These are phyloP conservation scores for Nymphalis io DNA, from an alignment of 1,140 invertebrate genomes.

Conservation along the genomic window DNA sequence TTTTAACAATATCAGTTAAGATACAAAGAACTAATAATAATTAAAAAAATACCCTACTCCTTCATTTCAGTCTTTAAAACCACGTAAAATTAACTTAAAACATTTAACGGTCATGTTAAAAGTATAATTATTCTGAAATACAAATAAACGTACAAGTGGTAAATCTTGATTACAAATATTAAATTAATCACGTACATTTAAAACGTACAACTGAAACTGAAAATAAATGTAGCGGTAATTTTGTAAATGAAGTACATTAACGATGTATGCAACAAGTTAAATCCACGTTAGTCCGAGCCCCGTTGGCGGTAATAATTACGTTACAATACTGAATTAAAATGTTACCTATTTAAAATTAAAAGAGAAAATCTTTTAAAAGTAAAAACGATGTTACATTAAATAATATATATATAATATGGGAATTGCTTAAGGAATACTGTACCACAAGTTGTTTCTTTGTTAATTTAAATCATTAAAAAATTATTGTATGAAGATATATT, in stretches of 20 bases:
- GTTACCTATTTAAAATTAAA: constrained; percentile 4
- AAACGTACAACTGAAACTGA: constrained; percentile 22
- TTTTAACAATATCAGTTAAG: too few species aligned
- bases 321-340: constrained; percentile 32
- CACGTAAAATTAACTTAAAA: not conserved
- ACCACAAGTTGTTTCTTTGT: too few species aligned
- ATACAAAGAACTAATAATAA: too few species aligned
- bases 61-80: too few species aligned
- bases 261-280: constrained; percentile 44
- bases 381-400: not conserved
- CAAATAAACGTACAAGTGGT: not conserved
- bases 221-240: constrained; percentile 30
- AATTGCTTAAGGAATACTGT: too few species aligned
- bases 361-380: not conserved
- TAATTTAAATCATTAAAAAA: not conserved
- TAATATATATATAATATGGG: too few species aligned
- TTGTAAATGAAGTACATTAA: constrained; percentile 26
- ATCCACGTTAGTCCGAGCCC: constrained; percentile 32
- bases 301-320: constrained; percentile 43
- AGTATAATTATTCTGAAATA: not conserved
- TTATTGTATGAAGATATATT: not conserved
- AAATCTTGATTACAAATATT: not conserved
- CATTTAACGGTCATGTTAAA: not conserved
- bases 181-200: constrained; percentile 17
- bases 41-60: too few species aligned